These are phyloP conservation scores for Moxostoma hubbsi DNA, from an alignment of 2,797 vertebrate species.

Conservation along the genomic window DNA sequence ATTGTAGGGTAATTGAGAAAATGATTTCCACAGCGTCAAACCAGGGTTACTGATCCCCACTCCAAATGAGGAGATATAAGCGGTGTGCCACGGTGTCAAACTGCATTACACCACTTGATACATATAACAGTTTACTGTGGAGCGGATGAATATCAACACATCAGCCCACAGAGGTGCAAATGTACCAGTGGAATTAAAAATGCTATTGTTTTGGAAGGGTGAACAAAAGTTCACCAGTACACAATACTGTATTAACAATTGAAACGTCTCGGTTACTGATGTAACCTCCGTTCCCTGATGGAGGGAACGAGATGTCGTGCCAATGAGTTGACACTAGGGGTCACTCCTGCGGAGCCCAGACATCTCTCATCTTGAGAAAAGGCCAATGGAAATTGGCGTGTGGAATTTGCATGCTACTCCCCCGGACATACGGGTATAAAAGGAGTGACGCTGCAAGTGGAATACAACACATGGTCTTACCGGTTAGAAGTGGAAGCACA, in stretches of 20 bases:
- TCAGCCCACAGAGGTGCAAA: conserved; percentile 32
- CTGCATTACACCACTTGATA: conserved; percentile 37
- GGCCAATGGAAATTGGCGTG: no score
- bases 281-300: no score
- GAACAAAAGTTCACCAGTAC: background rate
- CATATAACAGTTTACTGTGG: conserved; percentile 9
- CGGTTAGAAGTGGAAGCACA: no score
- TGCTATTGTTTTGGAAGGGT: background rate
- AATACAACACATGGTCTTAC: no score
- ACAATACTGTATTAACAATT: background rate
- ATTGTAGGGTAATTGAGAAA: conserved; percentile 22
- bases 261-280: no score
- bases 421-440: no score
- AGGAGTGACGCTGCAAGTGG: no score
- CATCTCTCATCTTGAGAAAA: no score
- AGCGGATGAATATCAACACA: conserved; percentile 27
- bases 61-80: conserved; percentile 10
- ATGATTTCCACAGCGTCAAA: conserved; percentile 32
- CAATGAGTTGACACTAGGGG: no score
- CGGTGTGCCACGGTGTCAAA: conserved; percentile 23
- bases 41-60: conserved; percentile 4
- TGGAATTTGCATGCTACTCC: no score
- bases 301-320: no score
- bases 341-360: no score
- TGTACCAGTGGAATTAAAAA: conserved; percentile 1